phyloP scores from a whole-genome alignment of 2,888 invertebrate genomes.

The Hermaeophaga mercurialis region DNA sequence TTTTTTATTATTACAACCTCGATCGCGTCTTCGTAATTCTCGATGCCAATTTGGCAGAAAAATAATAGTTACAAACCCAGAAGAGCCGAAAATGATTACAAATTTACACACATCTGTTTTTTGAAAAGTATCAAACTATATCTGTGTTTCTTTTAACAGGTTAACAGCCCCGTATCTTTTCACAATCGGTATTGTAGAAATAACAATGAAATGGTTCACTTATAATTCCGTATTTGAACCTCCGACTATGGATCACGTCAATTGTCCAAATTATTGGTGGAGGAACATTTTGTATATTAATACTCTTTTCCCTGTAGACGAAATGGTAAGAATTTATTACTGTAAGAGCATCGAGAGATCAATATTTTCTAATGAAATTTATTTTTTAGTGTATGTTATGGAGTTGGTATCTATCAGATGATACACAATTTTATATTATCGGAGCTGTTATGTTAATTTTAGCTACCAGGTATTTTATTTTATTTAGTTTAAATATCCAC shows the following conservation, averaged over 20 bases:
- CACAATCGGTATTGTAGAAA: constrained; percentile 81
- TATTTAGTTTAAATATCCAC: too few relatives aligned
- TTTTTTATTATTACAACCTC: constrained; percentile 9
- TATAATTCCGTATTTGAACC: constrained; percentile 84
- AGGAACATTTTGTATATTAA: constrained; percentile 85
- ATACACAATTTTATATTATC: constrained; percentile 85
- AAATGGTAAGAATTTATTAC: constrained; percentile 86
- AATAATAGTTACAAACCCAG: constrained; percentile 6
- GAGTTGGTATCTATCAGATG: constrained; percentile 90
- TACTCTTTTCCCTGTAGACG: constrained; percentile 80
- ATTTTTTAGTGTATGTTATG: constrained; percentile 81
- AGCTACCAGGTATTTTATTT: constrained; percentile 63
- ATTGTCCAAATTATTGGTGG: constrained; percentile 88
- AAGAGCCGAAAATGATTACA: background rate
- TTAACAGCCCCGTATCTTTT: constrained; percentile 83
- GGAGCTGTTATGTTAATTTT: constrained; percentile 81
- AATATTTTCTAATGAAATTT: constrained; percentile 4
- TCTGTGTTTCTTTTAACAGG: constrained; percentile 55
- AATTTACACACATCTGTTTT: constrained; percentile 11
- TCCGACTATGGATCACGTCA: constrained; percentile 78
- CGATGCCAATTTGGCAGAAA: constrained; percentile 13
- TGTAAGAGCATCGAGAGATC: too few relatives aligned
- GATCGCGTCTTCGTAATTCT: background rate
- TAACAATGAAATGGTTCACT: constrained; percentile 86
- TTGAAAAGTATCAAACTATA: background rate